Evolutionary conservation across 2,797 vertebrate species (phyloP).

Genomic region (Acanthurus leucopareius): DNA sequence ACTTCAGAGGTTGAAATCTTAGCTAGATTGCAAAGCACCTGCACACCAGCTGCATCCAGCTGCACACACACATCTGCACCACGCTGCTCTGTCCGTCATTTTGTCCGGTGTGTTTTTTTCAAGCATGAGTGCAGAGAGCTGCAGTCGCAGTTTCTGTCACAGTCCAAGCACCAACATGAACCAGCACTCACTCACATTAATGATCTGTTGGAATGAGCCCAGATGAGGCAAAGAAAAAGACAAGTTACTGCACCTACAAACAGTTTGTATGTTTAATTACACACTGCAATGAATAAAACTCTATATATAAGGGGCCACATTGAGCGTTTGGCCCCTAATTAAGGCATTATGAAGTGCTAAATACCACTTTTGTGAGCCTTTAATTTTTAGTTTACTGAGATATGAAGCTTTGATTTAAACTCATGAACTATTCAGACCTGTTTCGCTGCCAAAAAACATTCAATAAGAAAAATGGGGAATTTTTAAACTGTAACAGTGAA

Average conservation of each 20-base stretch:
- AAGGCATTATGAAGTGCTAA: neutral
- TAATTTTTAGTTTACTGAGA: neutral
- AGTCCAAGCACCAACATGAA: constrained; percentile 72
- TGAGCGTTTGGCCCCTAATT: neutral
- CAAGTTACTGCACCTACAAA: no score
- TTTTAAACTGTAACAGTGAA: neutral
- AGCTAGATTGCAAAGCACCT: neutral
- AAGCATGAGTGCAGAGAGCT: constrained; percentile 14
- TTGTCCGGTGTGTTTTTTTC: no score
- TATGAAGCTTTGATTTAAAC: neutral
- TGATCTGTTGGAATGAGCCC: constrained; percentile 15
- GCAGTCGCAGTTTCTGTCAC: constrained; percentile 25
- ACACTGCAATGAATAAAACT: neutral
- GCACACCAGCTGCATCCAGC: neutral
- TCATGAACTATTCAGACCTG: neutral
- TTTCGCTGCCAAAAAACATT: neutral
- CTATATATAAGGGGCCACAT: neutral
- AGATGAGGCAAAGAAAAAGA: constrained; percentile 41
- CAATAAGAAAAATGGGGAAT: neutral
- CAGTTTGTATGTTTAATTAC: neutral
- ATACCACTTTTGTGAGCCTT: constrained; percentile 11
- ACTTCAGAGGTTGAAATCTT: neutral
- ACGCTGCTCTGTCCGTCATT: constrained; percentile 14
- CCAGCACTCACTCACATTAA: neutral
- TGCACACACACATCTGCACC: neutral